Evolutionary conservation across 2,113 vertebrate genomes (phyloP).

Genomic region (Tichodroma muraria): DNA sequence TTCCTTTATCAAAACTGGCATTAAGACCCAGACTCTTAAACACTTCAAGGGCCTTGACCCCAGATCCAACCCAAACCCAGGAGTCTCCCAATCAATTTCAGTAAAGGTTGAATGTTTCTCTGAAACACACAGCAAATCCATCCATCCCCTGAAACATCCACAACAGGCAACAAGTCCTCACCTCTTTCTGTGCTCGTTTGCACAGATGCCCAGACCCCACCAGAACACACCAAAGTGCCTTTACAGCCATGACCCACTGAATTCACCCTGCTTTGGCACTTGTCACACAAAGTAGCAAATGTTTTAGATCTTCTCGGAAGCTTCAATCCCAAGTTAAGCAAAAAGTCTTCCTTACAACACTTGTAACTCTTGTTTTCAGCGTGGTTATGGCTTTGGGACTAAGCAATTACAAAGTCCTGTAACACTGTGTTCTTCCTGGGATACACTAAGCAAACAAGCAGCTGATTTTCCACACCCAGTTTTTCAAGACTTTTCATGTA

Average conservation of each 20-base stretch:
- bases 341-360: not conserved
- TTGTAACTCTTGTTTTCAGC: not conserved
- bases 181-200: not conserved
- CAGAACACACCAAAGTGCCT: accelerated
- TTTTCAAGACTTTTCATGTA: not conserved
- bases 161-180: not conserved
- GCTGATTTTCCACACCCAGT: not conserved
- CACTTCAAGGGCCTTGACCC: not conserved
- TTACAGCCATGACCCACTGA: not conserved
- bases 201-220: not conserved
- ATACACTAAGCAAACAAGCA: not conserved
- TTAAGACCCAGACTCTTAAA: not conserved
- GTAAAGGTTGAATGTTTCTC: not conserved
- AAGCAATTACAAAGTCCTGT: not conserved
- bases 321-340: not conserved
- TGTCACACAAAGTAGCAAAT: not conserved
- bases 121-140: not conserved
- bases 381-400: not conserved
- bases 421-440: not conserved
- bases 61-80: not conserved
- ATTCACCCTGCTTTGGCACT: not conserved
- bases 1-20: not conserved
- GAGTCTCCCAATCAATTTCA: not conserved
- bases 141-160: not conserved
- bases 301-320: not conserved